Percentiles rank a stretch among this genome's conserved stretches.
Conservation (phyloP, 2,797 vertebrate species). For the Fringilla coelebs region DNA sequence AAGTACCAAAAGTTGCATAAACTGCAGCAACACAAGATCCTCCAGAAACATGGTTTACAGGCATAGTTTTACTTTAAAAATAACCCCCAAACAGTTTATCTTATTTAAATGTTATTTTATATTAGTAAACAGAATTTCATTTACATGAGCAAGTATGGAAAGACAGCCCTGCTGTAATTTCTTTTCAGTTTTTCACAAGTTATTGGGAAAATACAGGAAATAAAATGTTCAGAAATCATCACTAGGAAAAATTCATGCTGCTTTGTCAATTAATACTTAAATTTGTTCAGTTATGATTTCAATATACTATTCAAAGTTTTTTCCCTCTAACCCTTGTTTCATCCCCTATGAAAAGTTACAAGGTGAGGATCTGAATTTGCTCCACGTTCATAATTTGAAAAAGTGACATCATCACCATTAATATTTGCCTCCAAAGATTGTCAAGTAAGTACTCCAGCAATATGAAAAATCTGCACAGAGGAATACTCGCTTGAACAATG, state of each 20-base stretch:
- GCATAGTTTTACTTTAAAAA: not conserved
- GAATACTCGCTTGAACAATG: not conserved
- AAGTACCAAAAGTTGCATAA: not conserved
- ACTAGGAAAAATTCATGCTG: not conserved
- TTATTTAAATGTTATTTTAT: not conserved
- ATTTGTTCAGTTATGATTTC: not conserved
- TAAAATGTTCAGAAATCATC: not conserved
- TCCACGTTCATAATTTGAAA: not conserved
- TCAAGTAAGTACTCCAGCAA: not conserved
- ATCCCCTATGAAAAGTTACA: not conserved
- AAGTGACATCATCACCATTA: not conserved
- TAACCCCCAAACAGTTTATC: too few species aligned
- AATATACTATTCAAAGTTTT: not conserved
- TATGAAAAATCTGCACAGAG: not conserved
- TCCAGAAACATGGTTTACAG: not conserved
- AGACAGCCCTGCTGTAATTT: not conserved
- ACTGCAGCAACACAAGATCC: not conserved
- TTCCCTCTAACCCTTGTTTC: not conserved
- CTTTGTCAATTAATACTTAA: not conserved
- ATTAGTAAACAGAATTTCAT: not conserved
- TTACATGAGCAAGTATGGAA: not conserved
- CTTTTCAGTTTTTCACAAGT: not conserved
- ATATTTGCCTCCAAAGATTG: not conserved
- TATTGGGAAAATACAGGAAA: not conserved
- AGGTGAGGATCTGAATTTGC: not conserved